A percentile compares a stretch with the other conserved stretches of the same genome.
Evolutionary conservation across 2,113 vertebrate species (phyloP).

Genomic region (Plecotus auritus): DNA sequence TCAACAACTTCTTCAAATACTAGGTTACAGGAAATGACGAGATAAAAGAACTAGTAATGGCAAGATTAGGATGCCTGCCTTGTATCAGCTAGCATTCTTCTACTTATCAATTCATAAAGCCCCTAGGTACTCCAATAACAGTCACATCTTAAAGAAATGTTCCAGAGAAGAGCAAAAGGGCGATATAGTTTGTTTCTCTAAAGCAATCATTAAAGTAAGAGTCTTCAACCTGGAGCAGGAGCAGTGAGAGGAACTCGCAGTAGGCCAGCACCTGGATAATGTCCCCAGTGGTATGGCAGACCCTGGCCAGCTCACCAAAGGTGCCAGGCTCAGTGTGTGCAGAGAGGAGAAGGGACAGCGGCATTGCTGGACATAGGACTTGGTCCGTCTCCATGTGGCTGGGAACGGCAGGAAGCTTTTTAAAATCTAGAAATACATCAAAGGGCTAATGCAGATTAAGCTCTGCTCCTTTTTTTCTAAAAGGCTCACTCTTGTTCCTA

Average conservation of each 20-base stretch:
- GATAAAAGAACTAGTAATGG: slow-evolving; percentile 39
- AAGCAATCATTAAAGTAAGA: neutral
- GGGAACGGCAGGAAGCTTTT: slow-evolving; percentile 54
- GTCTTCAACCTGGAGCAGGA: slow-evolving; percentile 37
- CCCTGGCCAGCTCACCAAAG: neutral
- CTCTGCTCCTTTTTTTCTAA: neutral
- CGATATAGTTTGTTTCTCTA: neutral
- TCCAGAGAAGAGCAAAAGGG: neutral
- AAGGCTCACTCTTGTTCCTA: slow-evolving; percentile 67
- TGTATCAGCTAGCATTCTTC: slow-evolving; percentile 57
- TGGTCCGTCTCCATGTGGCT: neutral
- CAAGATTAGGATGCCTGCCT: slow-evolving; percentile 46
- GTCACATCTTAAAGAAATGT: neutral
- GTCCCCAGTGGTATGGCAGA: neutral
- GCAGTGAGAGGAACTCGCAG: slow-evolving; percentile 49
- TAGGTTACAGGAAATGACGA: slow-evolving; percentile 51
- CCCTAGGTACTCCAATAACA: neutral
- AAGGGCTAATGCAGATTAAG: slow-evolving; percentile 70
- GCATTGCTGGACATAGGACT: neutral
- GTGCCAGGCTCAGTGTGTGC: neutral
- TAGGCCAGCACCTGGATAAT: slow-evolving; percentile 6
- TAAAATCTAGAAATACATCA: slow-evolving; percentile 69
- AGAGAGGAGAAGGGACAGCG: neutral
- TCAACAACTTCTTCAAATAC: slow-evolving; percentile 54
- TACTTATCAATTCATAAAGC: neutral